Conservation (phyloP, 2,113 vertebrate species). For the Illadopsis cleaveri region DNA sequence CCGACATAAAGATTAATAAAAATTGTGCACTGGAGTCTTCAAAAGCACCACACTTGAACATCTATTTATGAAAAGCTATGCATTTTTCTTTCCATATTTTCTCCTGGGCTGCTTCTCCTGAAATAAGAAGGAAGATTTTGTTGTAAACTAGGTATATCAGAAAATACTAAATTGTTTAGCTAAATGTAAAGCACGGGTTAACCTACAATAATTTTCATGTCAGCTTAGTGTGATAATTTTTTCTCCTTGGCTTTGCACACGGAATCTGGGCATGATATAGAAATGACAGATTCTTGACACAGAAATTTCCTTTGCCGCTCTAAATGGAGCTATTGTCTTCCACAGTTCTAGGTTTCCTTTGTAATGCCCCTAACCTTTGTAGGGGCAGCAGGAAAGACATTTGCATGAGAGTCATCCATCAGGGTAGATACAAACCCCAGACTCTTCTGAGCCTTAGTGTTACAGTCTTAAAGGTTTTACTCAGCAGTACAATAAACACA, state of each 20-base stretch:
- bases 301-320: not conserved
- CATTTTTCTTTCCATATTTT: not conserved
- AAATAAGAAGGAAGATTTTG: not conserved
- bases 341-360: not conserved
- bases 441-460: not conserved
- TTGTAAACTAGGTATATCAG: not conserved
- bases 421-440: not conserved
- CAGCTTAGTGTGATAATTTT: not conserved
- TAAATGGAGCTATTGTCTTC: not conserved
- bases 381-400: not conserved
- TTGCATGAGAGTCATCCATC: not conserved
- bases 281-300: not conserved
- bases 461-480: not conserved
- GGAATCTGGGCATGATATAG: not conserved
- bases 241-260: not conserved
- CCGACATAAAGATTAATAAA: not conserved
- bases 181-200: not conserved
- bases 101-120: not conserved
- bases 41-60: not conserved
- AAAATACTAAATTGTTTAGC: not conserved
- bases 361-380: not conserved
- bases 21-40: not conserved
- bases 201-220: not conserved
- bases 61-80: not conserved
- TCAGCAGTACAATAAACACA: not conserved